These are phyloP conservation scores for Menura novaehollandiae DNA, from an alignment of 2,113 vertebrate genomes.

Conservation along the genomic window DNA sequence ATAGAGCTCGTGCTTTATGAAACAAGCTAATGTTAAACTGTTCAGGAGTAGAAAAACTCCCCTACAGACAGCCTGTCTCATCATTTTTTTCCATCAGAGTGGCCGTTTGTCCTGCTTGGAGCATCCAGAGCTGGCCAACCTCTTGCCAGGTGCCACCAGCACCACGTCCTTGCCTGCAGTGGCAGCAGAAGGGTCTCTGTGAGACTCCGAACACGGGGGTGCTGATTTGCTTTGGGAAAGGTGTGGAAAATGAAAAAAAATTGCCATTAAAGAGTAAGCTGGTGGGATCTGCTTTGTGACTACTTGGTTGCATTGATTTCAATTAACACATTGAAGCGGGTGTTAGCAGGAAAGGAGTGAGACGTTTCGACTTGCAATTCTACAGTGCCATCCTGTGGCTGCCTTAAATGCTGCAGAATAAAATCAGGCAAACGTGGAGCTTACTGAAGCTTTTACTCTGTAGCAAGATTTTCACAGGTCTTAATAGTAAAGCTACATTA, in stretches of 20 bases:
- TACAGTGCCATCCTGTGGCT: conserved; percentile 62
- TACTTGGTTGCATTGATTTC: background rate
- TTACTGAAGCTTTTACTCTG: background rate
- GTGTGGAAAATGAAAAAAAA: background rate
- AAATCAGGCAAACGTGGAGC: background rate
- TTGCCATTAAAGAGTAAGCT: background rate
- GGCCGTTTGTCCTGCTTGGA: background rate
- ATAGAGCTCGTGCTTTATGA: background rate
- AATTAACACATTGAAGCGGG: rapidly evolving
- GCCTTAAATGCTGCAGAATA: background rate
- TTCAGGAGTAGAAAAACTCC: background rate
- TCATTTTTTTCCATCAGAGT: background rate
- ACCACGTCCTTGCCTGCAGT: background rate
- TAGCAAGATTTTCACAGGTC: background rate
- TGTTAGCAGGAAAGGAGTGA: background rate
- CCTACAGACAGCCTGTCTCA: background rate
- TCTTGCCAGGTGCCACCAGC: rapidly evolving
- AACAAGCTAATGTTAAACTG: background rate
- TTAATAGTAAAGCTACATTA: background rate
- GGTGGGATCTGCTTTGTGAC: background rate
- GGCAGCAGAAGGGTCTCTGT: background rate
- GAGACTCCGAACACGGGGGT: background rate
- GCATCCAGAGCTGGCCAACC: background rate
- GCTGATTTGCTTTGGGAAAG: background rate
- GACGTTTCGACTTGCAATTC: background rate